Evolutionary conservation across 2,797 vertebrate genomes (phyloP).

Genomic region (Betta splendens): DNA sequence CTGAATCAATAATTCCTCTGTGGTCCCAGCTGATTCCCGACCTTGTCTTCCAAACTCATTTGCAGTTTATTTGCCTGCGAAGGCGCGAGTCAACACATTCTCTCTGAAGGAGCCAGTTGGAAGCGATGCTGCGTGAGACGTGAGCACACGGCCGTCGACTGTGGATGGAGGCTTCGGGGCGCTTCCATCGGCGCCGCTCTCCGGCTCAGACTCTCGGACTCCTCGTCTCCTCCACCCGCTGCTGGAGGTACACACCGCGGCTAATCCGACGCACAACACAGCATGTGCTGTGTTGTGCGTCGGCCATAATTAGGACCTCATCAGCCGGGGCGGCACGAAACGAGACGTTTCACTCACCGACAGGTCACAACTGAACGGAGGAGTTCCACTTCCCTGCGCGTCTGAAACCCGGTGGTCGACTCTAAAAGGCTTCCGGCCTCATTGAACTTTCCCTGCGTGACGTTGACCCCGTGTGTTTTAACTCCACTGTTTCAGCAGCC

Average conservation of each 20-base stretch:
- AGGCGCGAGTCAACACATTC: constrained; percentile 1
- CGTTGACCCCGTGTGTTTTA: neutral
- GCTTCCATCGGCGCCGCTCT: constrained; percentile 1
- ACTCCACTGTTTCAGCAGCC: neutral
- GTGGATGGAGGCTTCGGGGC: neutral
- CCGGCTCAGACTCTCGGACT: neutral
- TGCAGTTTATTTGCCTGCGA: constrained; percentile 21
- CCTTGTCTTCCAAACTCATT: constrained; percentile 26
- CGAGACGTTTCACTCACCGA: constrained; percentile 11
- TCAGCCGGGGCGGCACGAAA: constrained; percentile 13
- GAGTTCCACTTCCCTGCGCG: neutral
- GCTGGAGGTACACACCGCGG: too few relatives aligned
- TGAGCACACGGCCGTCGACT: neutral
- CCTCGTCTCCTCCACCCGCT: too few relatives aligned
- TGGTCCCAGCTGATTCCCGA: constrained; percentile 24
- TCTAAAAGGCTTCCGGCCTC: too few relatives aligned
- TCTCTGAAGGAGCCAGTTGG: constrained; percentile 1
- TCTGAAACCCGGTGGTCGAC: neutral
- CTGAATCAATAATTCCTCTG: constrained; percentile 35
- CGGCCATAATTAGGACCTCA: constrained; percentile 7
- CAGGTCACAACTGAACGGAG: constrained; percentile 8
- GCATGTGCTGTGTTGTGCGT: constrained; percentile 5
- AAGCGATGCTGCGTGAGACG: constrained; percentile 9
- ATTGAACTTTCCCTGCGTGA: too few relatives aligned
- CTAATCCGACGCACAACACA: constrained; percentile 31